phyloP scores from a whole-genome alignment of 2,113 vertebrate genomes.

The Gallinago undulata region DNA sequence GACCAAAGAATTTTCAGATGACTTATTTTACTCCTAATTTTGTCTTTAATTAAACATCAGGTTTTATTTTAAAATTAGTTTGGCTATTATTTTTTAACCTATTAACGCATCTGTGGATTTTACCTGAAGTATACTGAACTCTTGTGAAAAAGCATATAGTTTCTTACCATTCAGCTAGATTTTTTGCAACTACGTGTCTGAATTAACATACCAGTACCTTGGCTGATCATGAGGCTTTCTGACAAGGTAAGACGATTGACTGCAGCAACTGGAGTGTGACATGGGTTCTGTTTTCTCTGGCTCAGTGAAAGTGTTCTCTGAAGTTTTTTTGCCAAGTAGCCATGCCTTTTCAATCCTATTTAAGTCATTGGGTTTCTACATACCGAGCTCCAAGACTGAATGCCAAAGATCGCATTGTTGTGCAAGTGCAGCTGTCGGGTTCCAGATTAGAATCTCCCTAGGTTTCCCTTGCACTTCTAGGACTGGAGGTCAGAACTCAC shows the following conservation, averaged over 20 bases:
- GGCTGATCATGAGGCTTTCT: not conserved
- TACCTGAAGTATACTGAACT: fast-evolving
- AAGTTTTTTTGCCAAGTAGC: not conserved
- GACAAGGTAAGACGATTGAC: not conserved
- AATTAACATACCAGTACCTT: not conserved
- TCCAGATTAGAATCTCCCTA: not conserved
- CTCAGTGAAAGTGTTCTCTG: not conserved
- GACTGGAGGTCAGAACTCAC: not conserved
- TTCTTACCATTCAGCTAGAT: not conserved
- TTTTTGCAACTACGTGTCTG: not conserved
- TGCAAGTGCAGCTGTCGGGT: not conserved
- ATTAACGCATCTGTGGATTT: fast-evolving
- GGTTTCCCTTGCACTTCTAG: not conserved
- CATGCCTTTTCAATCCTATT: not conserved
- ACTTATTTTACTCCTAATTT: not conserved
- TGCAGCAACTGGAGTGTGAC: not conserved
- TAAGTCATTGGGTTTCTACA: not conserved
- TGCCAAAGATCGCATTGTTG: not conserved
- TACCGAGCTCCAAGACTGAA: not conserved
- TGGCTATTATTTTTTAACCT: not conserved
- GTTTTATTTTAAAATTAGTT: not conserved
- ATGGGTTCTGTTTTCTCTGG: not conserved
- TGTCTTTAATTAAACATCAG: not conserved
- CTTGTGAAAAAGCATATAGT: not conserved
- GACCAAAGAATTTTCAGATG: not conserved